Percentiles rank a stretch among this genome's conserved stretches.
Evolutionary conservation across 2,797 vertebrate genomes (phyloP).

Genomic region (Zalophus californianus): DNA sequence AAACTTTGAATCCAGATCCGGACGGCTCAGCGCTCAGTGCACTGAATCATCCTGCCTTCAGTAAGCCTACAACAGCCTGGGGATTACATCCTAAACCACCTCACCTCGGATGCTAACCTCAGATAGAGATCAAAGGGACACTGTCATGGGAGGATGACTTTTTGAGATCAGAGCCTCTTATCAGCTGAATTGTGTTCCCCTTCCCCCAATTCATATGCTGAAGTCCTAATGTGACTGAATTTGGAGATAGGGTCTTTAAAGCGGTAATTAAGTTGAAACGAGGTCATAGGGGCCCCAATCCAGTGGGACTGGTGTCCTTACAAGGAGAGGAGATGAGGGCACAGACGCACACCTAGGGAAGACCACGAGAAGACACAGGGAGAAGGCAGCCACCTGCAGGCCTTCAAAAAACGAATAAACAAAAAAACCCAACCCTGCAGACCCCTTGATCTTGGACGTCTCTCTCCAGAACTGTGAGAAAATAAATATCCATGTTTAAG

Average conservation of each 20-base stretch:
- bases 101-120: background rate
- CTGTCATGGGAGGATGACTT: background rate
- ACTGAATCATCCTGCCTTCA: background rate
- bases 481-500: background rate
- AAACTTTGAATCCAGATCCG: background rate
- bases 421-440: background rate
- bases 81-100: background rate
- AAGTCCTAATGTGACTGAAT: background rate
- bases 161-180: background rate
- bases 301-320: background rate
- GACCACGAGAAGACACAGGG: background rate
- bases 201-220: background rate
- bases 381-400: background rate
- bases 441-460: background rate
- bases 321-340: background rate
- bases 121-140: background rate
- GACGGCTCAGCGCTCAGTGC: background rate
- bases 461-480: background rate
- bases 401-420: background rate
- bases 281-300: background rate
- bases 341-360: background rate
- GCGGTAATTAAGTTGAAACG: background rate
- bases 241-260: background rate
- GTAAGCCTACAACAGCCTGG: rapidly evolving
- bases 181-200: background rate